A percentile compares a stretch with the other conserved stretches of the same genome.
Conservation (phyloP, 2,797 vertebrate species). For the Channa striata region DNA sequence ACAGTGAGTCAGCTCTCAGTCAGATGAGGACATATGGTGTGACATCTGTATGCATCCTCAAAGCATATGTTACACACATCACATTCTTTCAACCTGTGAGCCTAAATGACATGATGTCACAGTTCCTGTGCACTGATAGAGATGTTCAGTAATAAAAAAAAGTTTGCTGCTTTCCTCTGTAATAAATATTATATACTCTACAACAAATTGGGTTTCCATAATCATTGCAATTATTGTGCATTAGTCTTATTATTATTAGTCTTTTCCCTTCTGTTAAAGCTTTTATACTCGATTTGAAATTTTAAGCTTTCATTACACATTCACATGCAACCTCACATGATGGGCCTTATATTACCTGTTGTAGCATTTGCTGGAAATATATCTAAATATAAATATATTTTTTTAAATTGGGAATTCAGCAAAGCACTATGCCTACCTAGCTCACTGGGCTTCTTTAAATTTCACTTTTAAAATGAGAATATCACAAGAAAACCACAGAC, state of each 20-base stretch:
- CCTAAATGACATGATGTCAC: constrained; percentile 81
- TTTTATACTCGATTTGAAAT: constrained; percentile 17
- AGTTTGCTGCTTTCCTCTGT: not conserved
- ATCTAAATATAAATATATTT: not conserved
- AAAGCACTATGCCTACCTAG: constrained; percentile 3
- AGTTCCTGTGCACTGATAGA: constrained; percentile 1
- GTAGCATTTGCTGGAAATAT: not conserved
- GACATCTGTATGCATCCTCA: constrained; percentile 82
- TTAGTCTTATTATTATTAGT: constrained; percentile 26
- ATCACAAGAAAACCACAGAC: not conserved
- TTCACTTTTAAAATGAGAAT: constrained; percentile 12
- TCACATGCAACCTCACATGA: constrained; percentile 8
- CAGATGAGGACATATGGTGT: constrained; percentile 92
- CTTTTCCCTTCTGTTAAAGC: constrained; percentile 27
- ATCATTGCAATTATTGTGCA: constrained; percentile 23
- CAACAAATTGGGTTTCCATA: constrained; percentile 21
- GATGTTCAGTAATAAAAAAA: not conserved
- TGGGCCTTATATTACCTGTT: too few species aligned
- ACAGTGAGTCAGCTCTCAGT: constrained; percentile 83
- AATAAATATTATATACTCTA: constrained; percentile 2
- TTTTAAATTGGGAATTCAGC: not conserved
- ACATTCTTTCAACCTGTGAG: constrained; percentile 88
- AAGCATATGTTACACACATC: constrained; percentile 89
- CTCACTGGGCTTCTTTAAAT: constrained; percentile 1
- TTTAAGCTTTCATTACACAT: constrained; percentile 13